Evolutionary conservation across 2,113 vertebrate species (phyloP).

Genomic region (Acanthisitta chloris): DNA sequence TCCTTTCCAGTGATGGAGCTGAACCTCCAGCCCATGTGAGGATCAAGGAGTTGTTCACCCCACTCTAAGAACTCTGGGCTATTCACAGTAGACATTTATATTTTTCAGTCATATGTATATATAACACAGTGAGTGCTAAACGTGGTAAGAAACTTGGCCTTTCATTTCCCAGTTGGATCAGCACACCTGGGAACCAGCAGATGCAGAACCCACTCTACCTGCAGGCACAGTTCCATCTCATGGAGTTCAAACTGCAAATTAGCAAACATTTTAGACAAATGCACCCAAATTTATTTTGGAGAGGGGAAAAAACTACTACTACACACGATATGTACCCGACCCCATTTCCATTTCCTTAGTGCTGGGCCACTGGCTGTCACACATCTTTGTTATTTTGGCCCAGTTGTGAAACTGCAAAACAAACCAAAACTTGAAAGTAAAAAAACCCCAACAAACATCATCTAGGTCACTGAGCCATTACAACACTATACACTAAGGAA

Average conservation of each 20-base stretch:
- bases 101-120: neutral
- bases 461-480: neutral
- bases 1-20: neutral
- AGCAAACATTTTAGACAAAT: neutral
- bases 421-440: neutral
- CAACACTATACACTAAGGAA: neutral
- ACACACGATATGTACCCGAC: accelerated
- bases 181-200: neutral
- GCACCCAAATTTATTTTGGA: neutral
- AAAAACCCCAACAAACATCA: neutral
- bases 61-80: neutral
- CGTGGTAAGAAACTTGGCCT: neutral
- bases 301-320: neutral
- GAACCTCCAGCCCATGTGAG: neutral
- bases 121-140: neutral
- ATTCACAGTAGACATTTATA: neutral
- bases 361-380: neutral
- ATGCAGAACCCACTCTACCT: neutral
- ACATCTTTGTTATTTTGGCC: neutral
- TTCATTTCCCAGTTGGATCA: neutral
- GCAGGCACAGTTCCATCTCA: neutral
- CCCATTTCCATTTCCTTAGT: neutral
- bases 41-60: neutral
- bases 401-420: neutral
- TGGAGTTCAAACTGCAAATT: neutral